A percentile compares a stretch with the other conserved stretches of the same genome.
These are phyloP conservation scores for Nebria salina DNA, from an alignment of 2,888 invertebrate species.

Conservation along the genomic window DNA sequence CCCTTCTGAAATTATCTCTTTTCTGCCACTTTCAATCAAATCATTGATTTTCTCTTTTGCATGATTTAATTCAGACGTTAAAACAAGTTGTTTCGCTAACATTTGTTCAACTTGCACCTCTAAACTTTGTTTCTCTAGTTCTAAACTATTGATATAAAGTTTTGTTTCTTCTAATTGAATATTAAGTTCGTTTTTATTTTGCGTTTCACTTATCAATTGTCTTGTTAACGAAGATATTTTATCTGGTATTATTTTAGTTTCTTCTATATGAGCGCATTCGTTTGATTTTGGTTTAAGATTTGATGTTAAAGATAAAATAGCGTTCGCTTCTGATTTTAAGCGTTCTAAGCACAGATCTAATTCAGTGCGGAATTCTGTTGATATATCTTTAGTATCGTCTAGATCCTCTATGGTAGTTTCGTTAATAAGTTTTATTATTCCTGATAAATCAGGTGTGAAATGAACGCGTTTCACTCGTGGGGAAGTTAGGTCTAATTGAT, in stretches of 20 bases:
- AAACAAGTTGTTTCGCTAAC: conserved; percentile 67
- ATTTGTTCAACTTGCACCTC: conserved; percentile 72
- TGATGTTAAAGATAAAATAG: conserved; percentile 70
- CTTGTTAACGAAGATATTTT: conserved; percentile 54
- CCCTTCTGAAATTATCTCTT: conserved; percentile 67
- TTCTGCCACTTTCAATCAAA: conserved; percentile 62
- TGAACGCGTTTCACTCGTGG: conserved; percentile 68
- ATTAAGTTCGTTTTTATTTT: conserved; percentile 60
- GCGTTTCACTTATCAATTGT: conserved; percentile 56
- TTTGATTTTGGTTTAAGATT: conserved; percentile 49
- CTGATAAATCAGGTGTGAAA: conserved; percentile 75
- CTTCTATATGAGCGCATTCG: conserved; percentile 32
- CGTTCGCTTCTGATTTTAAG: conserved; percentile 75
- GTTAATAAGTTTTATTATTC: conserved; percentile 70
- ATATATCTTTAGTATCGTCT: conserved; percentile 64
- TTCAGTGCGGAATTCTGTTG: conserved; percentile 71
- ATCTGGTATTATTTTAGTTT: conserved; percentile 49
- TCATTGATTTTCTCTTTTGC: conserved; percentile 63
- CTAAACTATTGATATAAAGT: conserved; percentile 62
- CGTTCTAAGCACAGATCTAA: conserved; percentile 74
- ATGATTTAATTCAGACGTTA: conserved; percentile 64
- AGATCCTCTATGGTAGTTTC: conserved; percentile 68
- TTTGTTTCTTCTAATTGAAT: conserved; percentile 70
- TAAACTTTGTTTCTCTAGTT: conserved; percentile 63
- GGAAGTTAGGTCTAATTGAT: conserved; percentile 50